These are phyloP conservation scores for Tromatobia lineatoria DNA, from an alignment of 2,888 invertebrate genomes.

Conservation along the genomic window DNA sequence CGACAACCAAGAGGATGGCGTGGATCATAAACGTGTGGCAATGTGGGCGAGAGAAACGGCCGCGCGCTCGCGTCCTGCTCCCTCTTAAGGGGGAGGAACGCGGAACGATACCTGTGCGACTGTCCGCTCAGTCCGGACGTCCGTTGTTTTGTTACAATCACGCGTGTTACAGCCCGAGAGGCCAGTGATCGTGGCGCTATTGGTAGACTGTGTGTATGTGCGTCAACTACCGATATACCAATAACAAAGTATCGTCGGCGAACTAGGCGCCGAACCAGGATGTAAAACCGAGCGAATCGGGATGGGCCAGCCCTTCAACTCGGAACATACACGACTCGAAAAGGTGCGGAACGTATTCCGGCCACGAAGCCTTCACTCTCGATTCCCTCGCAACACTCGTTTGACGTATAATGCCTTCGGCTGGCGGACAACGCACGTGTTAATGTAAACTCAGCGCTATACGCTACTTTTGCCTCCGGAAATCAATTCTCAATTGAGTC, in stretches of 20 bases:
- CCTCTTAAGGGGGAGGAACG: conserved; percentile 76
- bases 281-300: conserved; percentile 73
- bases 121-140: conserved; percentile 84
- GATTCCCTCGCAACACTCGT: neutral
- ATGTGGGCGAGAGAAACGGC: conserved; percentile 64
- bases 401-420: neutral
- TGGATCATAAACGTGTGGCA: conserved; percentile 41
- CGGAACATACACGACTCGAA: conserved; percentile 77
- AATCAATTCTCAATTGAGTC: conserved; percentile 81
- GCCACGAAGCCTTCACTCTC: conserved; percentile 56
- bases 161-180: conserved; percentile 76
- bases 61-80: conserved; percentile 66
- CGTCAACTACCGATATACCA: neutral
- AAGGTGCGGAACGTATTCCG: conserved; percentile 81
- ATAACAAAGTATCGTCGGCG: conserved; percentile 45
- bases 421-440: neutral
- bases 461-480: conserved; percentile 72
- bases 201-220: conserved; percentile 5
- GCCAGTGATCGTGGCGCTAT: conserved; percentile 54
- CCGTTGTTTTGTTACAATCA: conserved; percentile 86
- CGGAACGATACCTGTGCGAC: conserved; percentile 85
- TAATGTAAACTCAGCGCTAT: neutral
- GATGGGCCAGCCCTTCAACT: conserved; percentile 75
- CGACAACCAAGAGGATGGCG: conserved; percentile 39
- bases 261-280: conserved; percentile 80